A percentile compares a stretch with the other conserved stretches of the same genome.
These are phyloP conservation scores for Torymus tubicola DNA, from an alignment of 2,888 invertebrate species.

Conservation along the genomic window DNA sequence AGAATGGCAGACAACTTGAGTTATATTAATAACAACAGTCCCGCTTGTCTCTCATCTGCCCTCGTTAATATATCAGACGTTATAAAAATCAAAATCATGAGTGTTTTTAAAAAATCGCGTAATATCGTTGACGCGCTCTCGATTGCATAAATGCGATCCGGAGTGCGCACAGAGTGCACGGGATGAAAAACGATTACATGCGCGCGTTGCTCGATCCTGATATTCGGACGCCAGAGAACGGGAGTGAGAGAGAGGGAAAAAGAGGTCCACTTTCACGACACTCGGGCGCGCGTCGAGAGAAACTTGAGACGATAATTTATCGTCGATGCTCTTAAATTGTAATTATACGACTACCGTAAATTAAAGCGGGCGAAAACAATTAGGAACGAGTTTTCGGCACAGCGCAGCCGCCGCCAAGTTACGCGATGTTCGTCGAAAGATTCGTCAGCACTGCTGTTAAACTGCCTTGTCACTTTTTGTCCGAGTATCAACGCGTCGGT, in stretches of 20 bases:
- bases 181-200: slow-evolving; percentile 29
- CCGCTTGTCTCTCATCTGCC: background rate
- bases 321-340: slow-evolving; percentile 47
- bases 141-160: slow-evolving; percentile 15
- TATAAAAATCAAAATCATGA: slow-evolving; percentile 23
- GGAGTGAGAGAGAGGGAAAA: too few relatives aligned
- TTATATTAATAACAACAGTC: too few relatives aligned
- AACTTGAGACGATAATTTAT: slow-evolving; percentile 55
- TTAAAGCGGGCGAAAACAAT: slow-evolving; percentile 45
- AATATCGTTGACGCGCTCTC: background rate
- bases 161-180: background rate
- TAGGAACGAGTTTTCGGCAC: slow-evolving; percentile 46
- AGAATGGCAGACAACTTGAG: too few relatives aligned
- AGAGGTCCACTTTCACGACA: slow-evolving; percentile 44
- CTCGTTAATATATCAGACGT: slow-evolving; percentile 18
- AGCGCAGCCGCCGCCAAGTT: too few relatives aligned
- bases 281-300: slow-evolving; percentile 7
- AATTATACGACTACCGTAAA: slow-evolving; percentile 49
- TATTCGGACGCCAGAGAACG: background rate
- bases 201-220: slow-evolving; percentile 3
- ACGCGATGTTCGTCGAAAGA: too few relatives aligned
- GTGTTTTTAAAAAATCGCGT: background rate
- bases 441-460: too few relatives aligned
- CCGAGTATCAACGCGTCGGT: too few relatives aligned
- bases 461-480: too few relatives aligned